Conservation (phyloP, 1,140 invertebrate species). For the Globodera rostochiensis region DNA sequence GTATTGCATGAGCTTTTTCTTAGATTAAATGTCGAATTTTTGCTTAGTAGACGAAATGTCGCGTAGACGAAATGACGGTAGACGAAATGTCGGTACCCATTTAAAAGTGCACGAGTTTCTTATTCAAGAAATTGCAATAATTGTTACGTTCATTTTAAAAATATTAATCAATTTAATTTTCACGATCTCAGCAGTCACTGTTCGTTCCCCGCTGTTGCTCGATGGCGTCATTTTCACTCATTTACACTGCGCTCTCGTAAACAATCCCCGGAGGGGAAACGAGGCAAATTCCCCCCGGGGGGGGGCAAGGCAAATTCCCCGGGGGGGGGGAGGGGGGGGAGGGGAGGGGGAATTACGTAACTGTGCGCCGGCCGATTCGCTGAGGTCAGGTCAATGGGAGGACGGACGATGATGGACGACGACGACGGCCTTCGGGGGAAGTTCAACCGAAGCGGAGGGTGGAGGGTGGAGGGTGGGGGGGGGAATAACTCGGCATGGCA, state of each 20-base stretch:
- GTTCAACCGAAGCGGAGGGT: background rate
- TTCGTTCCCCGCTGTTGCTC: background rate
- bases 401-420: background rate
- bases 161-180: too few relatives aligned
- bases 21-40: too few relatives aligned
- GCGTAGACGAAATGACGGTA: too few relatives aligned
- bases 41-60: too few relatives aligned
- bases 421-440: constrained; percentile 6
- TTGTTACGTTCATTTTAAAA: too few relatives aligned
- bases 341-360: background rate
- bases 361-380: constrained; percentile 5
- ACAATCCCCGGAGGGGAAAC: background rate
- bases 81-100: too few relatives aligned
- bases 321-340: background rate
- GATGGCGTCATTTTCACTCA: background rate
- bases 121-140: too few relatives aligned
- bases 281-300: background rate
- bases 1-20: too few relatives aligned
- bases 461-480: background rate
- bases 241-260: background rate
- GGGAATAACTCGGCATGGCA: background rate
- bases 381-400: constrained; percentile 17
- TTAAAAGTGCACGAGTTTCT: too few relatives aligned
- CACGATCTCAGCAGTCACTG: too few relatives aligned
- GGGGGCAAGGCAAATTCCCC: constrained; percentile 9